phyloP scores from a whole-genome alignment of 2,797 vertebrate genomes.

The Sphaeramia orbicularis region DNA sequence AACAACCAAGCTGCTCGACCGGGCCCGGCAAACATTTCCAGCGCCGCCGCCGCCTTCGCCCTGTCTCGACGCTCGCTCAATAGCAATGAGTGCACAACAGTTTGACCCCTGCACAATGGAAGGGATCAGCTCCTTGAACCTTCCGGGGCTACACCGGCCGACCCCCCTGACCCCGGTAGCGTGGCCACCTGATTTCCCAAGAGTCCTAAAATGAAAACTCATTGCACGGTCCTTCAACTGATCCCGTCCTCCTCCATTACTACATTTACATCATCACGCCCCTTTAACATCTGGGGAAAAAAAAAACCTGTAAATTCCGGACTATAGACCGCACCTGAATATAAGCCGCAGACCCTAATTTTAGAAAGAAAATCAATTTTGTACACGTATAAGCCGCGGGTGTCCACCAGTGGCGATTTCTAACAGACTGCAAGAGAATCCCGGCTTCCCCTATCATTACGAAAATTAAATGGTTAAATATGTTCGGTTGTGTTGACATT shows the following conservation, averaged over 20 bases:
- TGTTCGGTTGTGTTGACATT: too few species aligned
- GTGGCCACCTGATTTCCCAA: conserved; percentile 78
- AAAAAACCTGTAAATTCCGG: too few species aligned
- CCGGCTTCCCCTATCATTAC: too few species aligned
- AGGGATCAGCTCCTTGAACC: conserved; percentile 68
- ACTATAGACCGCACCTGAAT: too few species aligned
- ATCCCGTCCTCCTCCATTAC: conserved; percentile 42
- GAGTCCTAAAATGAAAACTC: conserved; percentile 72
- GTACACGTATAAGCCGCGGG: too few species aligned
- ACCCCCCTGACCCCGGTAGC: conserved; percentile 43
- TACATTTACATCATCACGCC: conserved; percentile 49
- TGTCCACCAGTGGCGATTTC: too few species aligned
- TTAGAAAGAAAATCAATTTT: too few species aligned
- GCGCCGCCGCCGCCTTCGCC: conserved; percentile 16
- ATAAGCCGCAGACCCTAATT: too few species aligned
- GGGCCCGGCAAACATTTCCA: conserved; percentile 26
- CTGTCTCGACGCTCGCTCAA: conserved; percentile 27
- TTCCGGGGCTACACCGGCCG: conserved; percentile 35
- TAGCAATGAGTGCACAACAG: conserved; percentile 61
- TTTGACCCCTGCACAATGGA: conserved; percentile 67
- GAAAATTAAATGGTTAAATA: too few species aligned
- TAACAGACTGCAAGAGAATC: too few species aligned
- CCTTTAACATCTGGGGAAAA: neutral
- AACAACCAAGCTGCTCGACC: conserved; percentile 52
- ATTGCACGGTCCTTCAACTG: conserved; percentile 52